Conservation (phyloP, 2,113 vertebrate species). For the Perca fluviatilis region DNA sequence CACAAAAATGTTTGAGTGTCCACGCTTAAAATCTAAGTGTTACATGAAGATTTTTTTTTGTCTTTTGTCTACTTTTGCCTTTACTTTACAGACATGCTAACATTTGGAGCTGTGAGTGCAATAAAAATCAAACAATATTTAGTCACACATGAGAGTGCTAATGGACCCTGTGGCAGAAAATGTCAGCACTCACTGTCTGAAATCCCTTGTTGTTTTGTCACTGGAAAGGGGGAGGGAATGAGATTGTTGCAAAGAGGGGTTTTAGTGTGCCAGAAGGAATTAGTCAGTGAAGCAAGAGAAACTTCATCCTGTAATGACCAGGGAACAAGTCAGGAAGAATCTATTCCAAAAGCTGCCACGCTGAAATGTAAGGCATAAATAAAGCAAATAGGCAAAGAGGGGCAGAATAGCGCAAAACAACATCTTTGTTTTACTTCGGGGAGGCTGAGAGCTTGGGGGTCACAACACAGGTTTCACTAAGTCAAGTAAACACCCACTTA, state of each 20-base stretch:
- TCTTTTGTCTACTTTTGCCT: background rate
- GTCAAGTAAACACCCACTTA: constrained; percentile 68
- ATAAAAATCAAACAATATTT: constrained; percentile 49
- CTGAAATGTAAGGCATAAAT: constrained; percentile 71
- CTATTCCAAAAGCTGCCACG: constrained; percentile 51
- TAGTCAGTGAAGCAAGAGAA: constrained; percentile 58
- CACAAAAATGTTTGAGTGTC: background rate
- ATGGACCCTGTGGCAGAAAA: constrained; percentile 72
- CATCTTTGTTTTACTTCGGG: constrained; percentile 61
- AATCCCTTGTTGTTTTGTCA: constrained; percentile 61
- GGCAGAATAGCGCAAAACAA: constrained; percentile 47
- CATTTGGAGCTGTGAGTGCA: constrained; percentile 28
- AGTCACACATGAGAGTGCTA: constrained; percentile 72
- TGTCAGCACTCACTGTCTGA: constrained; percentile 67
- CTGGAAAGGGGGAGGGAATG: constrained; percentile 42
- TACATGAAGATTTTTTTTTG: background rate
- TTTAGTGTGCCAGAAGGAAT: constrained; percentile 65
- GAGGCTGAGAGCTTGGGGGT: constrained; percentile 60
- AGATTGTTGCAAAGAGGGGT: constrained; percentile 46
- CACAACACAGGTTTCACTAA: constrained; percentile 60
- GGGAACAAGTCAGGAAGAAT: constrained; percentile 51
- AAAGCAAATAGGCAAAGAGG: constrained; percentile 56
- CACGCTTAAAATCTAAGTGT: background rate
- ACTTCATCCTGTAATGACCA: constrained; percentile 59
- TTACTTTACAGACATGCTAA: constrained; percentile 21